These are phyloP conservation scores for Microctenopoma lineatum DNA, from an alignment of 2,797 vertebrate genomes.

Conservation along the genomic window DNA sequence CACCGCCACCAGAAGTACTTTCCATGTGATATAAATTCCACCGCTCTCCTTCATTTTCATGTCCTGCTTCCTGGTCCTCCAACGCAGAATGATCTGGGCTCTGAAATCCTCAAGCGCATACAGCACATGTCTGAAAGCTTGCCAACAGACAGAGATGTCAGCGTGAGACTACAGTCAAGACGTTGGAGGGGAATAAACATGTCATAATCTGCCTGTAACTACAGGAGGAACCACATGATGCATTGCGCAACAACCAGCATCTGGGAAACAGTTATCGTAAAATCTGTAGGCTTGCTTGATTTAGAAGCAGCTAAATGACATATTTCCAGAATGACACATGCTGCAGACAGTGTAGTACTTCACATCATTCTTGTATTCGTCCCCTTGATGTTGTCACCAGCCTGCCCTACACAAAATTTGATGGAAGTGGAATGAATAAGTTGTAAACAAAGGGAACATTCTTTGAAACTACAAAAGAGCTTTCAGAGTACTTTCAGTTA, in stretches of 20 bases:
- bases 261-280: conserved; percentile 59
- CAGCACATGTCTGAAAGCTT: conserved; percentile 60
- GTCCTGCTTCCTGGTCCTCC: conserved; percentile 5
- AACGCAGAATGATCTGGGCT: conserved; percentile 43
- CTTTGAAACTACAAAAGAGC: conserved; percentile 63
- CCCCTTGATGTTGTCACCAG: conserved; percentile 44
- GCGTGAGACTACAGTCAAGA: conserved; percentile 34
- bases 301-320: conserved; percentile 52
- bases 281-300: conserved; percentile 35
- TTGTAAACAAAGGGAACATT: conserved; percentile 64
- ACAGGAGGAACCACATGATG: conserved; percentile 23
- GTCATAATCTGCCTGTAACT: conserved; percentile 59
- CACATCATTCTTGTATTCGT: conserved; percentile 33
- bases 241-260: conserved; percentile 60
- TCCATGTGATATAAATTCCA: conserved; percentile 54
- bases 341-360: conserved; percentile 28
- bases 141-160: conserved; percentile 66
- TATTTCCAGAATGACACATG: conserved; percentile 59
- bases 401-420: conserved; percentile 44
- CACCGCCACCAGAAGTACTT: conserved; percentile 72
- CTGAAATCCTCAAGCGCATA: conserved; percentile 38
- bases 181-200: conserved; percentile 62
- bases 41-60: conserved; percentile 60
- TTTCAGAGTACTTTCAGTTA: conserved; percentile 54
- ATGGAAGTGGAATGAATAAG: conserved; percentile 70